Base-by-base conservation (phyloP, 2,113 vertebrate species). In the Bambusicola thoracicus region DNA sequence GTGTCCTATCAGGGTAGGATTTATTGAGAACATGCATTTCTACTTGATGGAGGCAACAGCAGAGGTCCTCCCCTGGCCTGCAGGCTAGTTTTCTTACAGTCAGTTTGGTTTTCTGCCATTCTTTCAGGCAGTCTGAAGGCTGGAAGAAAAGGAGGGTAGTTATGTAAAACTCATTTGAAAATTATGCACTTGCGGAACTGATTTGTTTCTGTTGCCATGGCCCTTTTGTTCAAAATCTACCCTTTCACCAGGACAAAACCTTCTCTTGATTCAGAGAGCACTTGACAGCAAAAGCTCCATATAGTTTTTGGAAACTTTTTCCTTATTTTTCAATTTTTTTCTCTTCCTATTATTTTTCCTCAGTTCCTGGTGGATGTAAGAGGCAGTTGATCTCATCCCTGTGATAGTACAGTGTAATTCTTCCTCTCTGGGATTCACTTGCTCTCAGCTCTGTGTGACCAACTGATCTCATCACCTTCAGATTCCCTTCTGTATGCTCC, bases 131-230 rank as follows among this genome's bases (percentile, higher is more conserved):
- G 59, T 92, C 81, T 83, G 63, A 74, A 82, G 55, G 15, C 3
- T 87, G 92, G 79, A 95, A 81, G 82, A 85, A 82, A 87, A 70
- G 34, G 55, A 91, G 91, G 66, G 68, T 89, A 75, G 93, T 94
- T 95, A 92, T 84, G 43, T 96, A 95, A 97, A 94, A 77, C 73
- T 95, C 81, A 94, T 94, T 95, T 93, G 82, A 96, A 96, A 93
- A 87, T 92, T 59, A 90, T 17, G 80, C 70, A 85, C 75, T 83
- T 59, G 48, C 82, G 49, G 70, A 92, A 75, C 75, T 91, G 49
- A 91, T 95, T 94, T 92, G 48, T 53, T 95, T 69, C 81, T 89
- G 85, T 95, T 91, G 87, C 87, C 70, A 87, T 76, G 49, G 83
- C 63, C 44, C 55, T 69, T 76, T 82, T 4, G 8, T 74, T 79